These are phyloP conservation scores for Habrosyne pyritoides DNA, from an alignment of 2,888 invertebrate genomes.

Conservation along the genomic window DNA sequence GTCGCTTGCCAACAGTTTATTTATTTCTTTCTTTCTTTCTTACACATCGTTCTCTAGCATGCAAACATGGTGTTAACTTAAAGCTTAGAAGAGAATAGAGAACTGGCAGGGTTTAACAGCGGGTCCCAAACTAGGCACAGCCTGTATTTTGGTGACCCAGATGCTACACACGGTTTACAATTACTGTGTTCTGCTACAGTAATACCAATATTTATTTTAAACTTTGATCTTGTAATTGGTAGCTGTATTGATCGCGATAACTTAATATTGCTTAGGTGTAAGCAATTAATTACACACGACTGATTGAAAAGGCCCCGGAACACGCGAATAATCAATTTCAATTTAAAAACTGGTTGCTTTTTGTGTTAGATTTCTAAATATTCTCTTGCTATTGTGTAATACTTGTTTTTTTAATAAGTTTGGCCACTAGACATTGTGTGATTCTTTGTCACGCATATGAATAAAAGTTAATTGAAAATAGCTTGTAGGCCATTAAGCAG, in stretches of 20 bases:
- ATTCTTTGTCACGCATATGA: neutral
- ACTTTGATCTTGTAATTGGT: neutral
- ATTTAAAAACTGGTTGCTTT: conserved; percentile 4
- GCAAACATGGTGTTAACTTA: too few species aligned
- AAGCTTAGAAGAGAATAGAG: too few species aligned
- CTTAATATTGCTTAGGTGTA: neutral
- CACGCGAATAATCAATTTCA: conserved; percentile 9
- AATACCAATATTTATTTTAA: too few species aligned
- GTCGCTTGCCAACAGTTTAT: too few species aligned
- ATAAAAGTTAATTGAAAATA: neutral
- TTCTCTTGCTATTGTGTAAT: neutral
- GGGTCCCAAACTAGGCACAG: too few species aligned
- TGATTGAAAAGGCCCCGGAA: neutral
- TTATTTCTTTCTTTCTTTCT: too few species aligned
- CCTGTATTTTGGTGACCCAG: too few species aligned
- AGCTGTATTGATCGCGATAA: neutral
- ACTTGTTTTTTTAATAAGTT: neutral
- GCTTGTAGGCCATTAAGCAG: neutral
- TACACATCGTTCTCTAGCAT: too few species aligned
- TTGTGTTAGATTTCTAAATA: neutral
- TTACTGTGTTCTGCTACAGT: too few species aligned
- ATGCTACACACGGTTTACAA: too few species aligned
- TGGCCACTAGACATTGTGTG: neutral
- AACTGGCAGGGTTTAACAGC: too few species aligned
- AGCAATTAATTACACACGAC: neutral